Base-by-base conservation (phyloP, 1,140 invertebrate genomes). In the Drosophila cardini region DNA sequence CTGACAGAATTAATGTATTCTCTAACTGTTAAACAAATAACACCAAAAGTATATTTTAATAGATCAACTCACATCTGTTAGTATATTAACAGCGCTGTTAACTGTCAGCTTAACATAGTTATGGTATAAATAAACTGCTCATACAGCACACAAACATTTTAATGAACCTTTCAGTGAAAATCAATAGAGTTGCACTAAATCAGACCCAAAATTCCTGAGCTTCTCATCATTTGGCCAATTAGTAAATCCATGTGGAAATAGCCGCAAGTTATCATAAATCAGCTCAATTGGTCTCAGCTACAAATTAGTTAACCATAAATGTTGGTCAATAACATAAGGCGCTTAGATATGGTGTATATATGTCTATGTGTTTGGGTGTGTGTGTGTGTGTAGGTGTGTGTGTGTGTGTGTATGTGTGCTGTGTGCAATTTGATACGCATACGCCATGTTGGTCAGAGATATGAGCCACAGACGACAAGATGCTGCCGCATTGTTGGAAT, bases 281-380 rank as follows among this genome's bases (percentile, higher is more conserved):
- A 40, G 38, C 67, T 52, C 36, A 45, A 30, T 7, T 11, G 38
- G 30, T 26, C 11, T 46, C n/a, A 36, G 11, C 13, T 26, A 62
- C 60, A 53, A 53, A 62, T 46, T 53, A 70, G 46, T 62, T 53
- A 50, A 13, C 57, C 57, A 61, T 69, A 69, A 43, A 69, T 43
- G 57, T 61, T 50, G 48, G 38, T 61, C 67, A 53, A 53, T 63
- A 53, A 13, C n/a, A 11, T 13, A 40, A 40, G 34, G 58, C 4
- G 18, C 15, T 40, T 32, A 32, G 11, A 48, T n/a, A 38, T 38
- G n/a, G 2, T 15, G 4, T 15, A 30, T 50, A 50, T 4, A 30
- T 30, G 15, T n/a, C n/a, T 26, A 11, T 30, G 3, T 21, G 1
- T 21, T 4, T 30, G 30, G 11, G 15, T 46, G 8, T 18, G 6